Conservation (phyloP, 2,888 invertebrate genomes). For the Trissolcus japonicus region DNA sequence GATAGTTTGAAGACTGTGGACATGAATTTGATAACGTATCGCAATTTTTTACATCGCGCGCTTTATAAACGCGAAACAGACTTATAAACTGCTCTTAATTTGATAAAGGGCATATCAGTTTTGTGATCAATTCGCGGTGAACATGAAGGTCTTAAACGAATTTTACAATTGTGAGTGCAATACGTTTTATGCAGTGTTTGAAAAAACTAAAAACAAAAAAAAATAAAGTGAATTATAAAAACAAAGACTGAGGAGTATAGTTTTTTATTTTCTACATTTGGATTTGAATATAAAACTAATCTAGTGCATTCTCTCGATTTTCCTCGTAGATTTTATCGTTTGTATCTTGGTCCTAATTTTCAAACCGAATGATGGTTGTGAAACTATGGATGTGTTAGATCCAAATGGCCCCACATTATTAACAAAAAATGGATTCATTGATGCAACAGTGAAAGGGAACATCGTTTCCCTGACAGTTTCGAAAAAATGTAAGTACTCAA, state of each 20-base stretch:
- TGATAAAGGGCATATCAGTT: constrained; percentile 2
- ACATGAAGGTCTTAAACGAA: constrained; percentile 17
- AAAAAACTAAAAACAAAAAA: constrained; percentile 1
- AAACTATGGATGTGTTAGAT: background rate
- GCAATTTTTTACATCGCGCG: background rate
- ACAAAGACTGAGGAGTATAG: too few species aligned
- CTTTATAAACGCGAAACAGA: background rate
- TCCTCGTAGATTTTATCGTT: constrained; percentile 3
- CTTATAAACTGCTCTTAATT: constrained; percentile 11
- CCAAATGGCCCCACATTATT: constrained; percentile 5
- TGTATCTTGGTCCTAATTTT: background rate
- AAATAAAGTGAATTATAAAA: background rate
- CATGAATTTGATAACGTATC: constrained; percentile 16
- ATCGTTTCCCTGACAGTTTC: constrained; percentile 56
- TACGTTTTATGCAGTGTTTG: background rate
- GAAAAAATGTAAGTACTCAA: constrained; percentile 61
- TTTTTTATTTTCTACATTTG: too few species aligned
- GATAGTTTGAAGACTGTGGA: background rate
- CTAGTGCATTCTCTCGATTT: background rate
- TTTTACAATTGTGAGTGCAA: constrained; percentile 7
- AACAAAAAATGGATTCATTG: constrained; percentile 61
- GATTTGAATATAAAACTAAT: too few species aligned
- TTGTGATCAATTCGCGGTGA: background rate
- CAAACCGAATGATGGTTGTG: constrained; percentile 11
- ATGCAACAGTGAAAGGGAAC: constrained; percentile 50